Evolutionary conservation across 2,888 invertebrate genomes (phyloP), one percentile per base, ranked within the genome.

Genomic region (Zelleria hepariella): DNA sequence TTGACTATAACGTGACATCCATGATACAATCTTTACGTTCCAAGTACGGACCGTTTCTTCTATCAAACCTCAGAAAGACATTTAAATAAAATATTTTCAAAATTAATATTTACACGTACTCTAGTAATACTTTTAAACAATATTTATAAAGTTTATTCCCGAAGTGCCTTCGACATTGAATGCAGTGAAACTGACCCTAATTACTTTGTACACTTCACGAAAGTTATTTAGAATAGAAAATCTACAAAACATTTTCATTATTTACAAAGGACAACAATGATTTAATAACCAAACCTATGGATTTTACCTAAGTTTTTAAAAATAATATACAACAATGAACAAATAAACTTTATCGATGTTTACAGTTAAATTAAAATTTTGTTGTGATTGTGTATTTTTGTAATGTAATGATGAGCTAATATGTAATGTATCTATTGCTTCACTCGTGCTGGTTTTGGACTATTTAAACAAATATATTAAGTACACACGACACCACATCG

Each of bases 121-220:
- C 86, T 87, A 87, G 82, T 86, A 87, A 87, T 86, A 87, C 86
- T 86, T 86, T 84, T 78, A 86, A 86, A 86, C 82, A 84, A 86
- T 86, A 86, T 86, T 84, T 86, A 87, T 86, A 86, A 75, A 73
- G 74, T 77, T 78, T 66, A 68, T 73, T 69, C 73, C 75, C 25
- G 72, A 76, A 68, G 69, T 73, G 72, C 73, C 66, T 62, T 67
- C 73, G 66, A 74, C 77, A 75, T 74, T 73, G 78, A 78, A 74
- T 70, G 69, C 74, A 69, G 71, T 65, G 32, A 68, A 77, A 80
- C 78, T 73, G 77, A 80, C 78, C 74, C 69, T 79, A 75, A 77
- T 75, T 80, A 85, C 80, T 87, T 86, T 87, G 87, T 87, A 87
- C 87, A 87, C 74, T 77, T 77, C 72, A 77, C 71, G 72, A 78